These are phyloP conservation scores for Myopa tessellatipennis DNA, from an alignment of 2,888 invertebrate species.

Conservation along the genomic window DNA sequence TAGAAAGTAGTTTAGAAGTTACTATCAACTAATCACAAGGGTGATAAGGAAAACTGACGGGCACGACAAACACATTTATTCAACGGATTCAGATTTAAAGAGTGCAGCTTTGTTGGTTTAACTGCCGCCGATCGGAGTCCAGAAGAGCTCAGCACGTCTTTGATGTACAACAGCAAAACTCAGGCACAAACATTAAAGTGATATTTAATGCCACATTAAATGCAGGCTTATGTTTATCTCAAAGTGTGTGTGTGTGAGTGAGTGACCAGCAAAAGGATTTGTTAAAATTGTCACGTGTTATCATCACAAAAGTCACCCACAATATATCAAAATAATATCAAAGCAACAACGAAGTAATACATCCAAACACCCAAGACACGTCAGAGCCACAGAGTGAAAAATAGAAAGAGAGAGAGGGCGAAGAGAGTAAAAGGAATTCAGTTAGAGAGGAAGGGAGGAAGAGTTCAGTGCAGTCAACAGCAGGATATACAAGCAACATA, in stretches of 20 bases:
- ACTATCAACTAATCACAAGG: too few relatives aligned
- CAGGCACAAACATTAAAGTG: neutral
- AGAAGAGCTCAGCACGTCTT: neutral
- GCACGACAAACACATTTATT: too few relatives aligned
- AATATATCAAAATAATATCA: constrained; percentile 17
- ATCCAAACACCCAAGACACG: neutral
- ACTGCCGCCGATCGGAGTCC: neutral
- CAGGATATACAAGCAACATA: neutral
- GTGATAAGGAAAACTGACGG: too few relatives aligned
- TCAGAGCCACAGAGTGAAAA: neutral
- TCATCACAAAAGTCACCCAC: neutral
- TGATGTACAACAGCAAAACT: neutral
- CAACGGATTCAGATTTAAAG: too few relatives aligned
- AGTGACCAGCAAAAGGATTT: neutral
- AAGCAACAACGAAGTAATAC: neutral
- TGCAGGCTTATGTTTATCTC: neutral
- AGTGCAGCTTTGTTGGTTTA: too few relatives aligned
- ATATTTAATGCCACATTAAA: neutral
- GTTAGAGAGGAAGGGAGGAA: neutral
- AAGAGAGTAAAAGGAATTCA: too few relatives aligned
- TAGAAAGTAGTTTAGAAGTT: too few relatives aligned
- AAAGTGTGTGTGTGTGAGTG: constrained; percentile 5
- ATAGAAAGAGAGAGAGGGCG: too few relatives aligned
- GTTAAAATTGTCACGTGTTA: constrained; percentile 15
- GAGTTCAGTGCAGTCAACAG: neutral